Conservation (phyloP, 2,888 invertebrate genomes). For the Odontomyia ornata region DNA sequence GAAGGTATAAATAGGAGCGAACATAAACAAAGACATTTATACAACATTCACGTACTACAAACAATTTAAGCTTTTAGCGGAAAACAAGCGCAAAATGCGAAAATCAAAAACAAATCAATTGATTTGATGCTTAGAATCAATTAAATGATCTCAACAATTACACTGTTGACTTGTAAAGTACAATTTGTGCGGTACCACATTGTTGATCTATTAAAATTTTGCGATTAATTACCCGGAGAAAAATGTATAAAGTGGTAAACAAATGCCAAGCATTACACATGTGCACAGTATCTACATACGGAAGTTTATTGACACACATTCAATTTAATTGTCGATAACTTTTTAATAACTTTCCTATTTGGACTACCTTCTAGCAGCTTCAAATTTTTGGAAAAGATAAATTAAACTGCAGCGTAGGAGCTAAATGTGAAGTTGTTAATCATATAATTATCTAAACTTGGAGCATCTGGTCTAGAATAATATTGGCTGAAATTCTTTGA, state of each 20-base stretch:
- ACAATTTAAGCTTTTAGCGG: background rate
- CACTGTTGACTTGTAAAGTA: background rate
- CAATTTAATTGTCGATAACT: too few relatives aligned
- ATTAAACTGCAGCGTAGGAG: too few relatives aligned
- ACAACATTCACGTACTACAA: background rate
- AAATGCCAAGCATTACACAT: background rate
- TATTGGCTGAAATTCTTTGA: too few relatives aligned
- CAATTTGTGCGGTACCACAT: background rate
- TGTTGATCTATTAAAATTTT: background rate
- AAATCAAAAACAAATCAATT: background rate
- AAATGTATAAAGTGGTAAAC: background rate
- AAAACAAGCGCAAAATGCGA: background rate
- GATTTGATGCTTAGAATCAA: slow-evolving; percentile 2
- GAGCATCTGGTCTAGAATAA: too few relatives aligned
- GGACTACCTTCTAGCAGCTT: background rate
- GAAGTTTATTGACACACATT: background rate
- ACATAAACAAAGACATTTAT: background rate
- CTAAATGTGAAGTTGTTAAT: too few relatives aligned
- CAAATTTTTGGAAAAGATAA: background rate
- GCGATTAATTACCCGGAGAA: background rate
- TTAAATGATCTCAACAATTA: background rate
- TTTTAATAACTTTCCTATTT: background rate
- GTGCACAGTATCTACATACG: background rate
- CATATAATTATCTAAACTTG: too few relatives aligned
- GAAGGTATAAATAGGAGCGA: background rate